Evolutionary conservation across 2,113 vertebrate species (phyloP), one percentile per base, ranked within the genome.

Genomic region (Petrocephalus microphthalmus): DNA sequence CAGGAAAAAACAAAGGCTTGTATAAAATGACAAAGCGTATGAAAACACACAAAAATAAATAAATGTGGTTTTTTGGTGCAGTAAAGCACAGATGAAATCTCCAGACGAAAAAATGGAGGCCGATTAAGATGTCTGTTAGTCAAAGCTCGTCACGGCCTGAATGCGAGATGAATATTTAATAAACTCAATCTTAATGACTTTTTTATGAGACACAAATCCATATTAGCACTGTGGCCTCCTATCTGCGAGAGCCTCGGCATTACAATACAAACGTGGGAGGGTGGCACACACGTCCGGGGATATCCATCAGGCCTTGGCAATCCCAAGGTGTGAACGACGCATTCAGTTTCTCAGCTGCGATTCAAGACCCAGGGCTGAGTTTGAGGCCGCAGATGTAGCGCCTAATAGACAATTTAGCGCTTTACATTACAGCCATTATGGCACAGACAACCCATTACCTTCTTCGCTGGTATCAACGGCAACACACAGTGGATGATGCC

Each of bases 161-260:
- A 87, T 88, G 51, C 81, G 42, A 45, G 33, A 89, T 90, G 51
- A 92, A 91, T 91, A 91, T 91, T 91, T 89, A 89, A 92, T 87
- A 86, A 83, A 51, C 88, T 89, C 88, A 81, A 86, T 90, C 64
- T 89, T 91, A 89, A 92, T 90, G 89, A 64, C 88, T 90, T 45
- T 89, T 91, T 89, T 91, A 91, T 92, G 87, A 90, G 89, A 47
- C 81, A 84, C 89, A 87, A 83, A 92, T 92, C 86, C 86, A 90
- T 89, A 89, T 45, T 82, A 88, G 71, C 85, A 90, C 85, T 84
- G 33, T 17, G 64, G 56, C 78, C 13, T 89, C 56, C 87, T 54
- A 42, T 56, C 15, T 15, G n/a, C 7, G 29, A 67, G 49, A 52
- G n/a, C 7, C 85, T 25, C 45, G 15, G 33, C 29, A 49, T 71